Conservation (phyloP, 2,797 vertebrate species). For the Pseudochromis fuscus region DNA sequence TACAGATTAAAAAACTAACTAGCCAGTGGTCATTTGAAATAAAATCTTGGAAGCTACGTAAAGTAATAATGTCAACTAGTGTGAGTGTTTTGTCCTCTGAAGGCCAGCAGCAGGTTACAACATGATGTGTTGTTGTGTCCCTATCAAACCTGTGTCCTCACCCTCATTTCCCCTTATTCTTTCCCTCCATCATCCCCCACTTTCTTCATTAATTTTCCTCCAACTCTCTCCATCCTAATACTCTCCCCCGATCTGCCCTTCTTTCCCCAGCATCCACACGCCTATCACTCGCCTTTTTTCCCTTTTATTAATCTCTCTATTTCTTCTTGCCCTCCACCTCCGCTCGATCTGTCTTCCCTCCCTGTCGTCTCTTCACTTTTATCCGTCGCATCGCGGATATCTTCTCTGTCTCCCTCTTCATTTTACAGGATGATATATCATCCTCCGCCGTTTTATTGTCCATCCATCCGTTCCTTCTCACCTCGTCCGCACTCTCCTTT, state of each 20-base stretch:
- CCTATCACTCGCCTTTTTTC: conserved; percentile 6
- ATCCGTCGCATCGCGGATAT: conserved; percentile 47
- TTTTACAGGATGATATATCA: conserved; percentile 61
- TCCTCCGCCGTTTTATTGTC: conserved; percentile 43
- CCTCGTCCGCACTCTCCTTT: conserved; percentile 41
- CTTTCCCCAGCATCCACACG: conserved; percentile 1
- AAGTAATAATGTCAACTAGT: too few species aligned
- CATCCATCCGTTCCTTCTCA: conserved; percentile 49
- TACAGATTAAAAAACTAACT: too few species aligned
- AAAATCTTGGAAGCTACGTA: too few species aligned
- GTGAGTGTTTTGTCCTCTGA: too few species aligned
- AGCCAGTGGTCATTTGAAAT: too few species aligned
- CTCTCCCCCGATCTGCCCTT: conserved; percentile 13
- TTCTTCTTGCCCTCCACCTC: conserved; percentile 42
- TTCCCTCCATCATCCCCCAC: background rate
- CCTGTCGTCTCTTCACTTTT: conserved; percentile 40
- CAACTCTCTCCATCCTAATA: conserved; percentile 4
- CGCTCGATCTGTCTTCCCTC: conserved; percentile 33
- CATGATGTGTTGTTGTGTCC: too few species aligned
- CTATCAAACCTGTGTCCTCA: too few species aligned
- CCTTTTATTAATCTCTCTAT: conserved; percentile 50
- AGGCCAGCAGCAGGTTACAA: too few species aligned
- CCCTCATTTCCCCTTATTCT: background rate
- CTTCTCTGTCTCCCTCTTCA: conserved; percentile 40
- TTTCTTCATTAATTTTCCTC: background rate